Evolutionary conservation across 2,113 vertebrate species (phyloP).

Genomic region (Microtus ochrogaster): DNA sequence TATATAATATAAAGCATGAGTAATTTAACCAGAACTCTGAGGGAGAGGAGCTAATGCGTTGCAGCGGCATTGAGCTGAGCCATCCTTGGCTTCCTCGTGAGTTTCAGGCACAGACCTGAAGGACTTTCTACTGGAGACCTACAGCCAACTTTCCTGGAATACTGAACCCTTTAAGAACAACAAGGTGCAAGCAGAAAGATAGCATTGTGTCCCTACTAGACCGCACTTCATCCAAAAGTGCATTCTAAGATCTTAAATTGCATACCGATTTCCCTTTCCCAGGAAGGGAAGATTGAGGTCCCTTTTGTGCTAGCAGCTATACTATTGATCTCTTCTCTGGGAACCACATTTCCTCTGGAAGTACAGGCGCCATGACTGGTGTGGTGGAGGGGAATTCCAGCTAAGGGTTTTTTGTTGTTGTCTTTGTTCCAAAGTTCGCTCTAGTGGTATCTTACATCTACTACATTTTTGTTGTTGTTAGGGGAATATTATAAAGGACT

Average conservation of each 20-base stretch:
- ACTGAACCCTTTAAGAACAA: background rate
- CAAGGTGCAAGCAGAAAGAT: background rate
- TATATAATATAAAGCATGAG: background rate
- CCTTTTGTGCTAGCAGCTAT: background rate
- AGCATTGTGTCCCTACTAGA: background rate
- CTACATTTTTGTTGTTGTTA: background rate
- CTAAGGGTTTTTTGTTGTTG: background rate
- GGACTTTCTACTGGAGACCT: background rate
- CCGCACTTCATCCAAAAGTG: background rate
- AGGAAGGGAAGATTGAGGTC: background rate
- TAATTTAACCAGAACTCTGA: background rate
- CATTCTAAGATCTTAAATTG: background rate
- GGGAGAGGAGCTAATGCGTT: background rate
- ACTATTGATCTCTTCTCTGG: background rate
- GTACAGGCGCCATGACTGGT: accelerated
- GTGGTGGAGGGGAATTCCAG: background rate
- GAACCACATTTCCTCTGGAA: background rate
- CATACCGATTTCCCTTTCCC: background rate
- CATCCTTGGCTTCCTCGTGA: background rate
- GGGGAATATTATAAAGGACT: background rate
- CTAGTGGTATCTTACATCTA: background rate
- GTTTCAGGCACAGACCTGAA: background rate
- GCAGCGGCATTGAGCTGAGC: background rate
- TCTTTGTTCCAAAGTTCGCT: background rate
- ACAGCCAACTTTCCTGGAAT: background rate